Evolutionary conservation across 2,888 invertebrate genomes (phyloP).

Genomic region (Acronicta aceris): DNA sequence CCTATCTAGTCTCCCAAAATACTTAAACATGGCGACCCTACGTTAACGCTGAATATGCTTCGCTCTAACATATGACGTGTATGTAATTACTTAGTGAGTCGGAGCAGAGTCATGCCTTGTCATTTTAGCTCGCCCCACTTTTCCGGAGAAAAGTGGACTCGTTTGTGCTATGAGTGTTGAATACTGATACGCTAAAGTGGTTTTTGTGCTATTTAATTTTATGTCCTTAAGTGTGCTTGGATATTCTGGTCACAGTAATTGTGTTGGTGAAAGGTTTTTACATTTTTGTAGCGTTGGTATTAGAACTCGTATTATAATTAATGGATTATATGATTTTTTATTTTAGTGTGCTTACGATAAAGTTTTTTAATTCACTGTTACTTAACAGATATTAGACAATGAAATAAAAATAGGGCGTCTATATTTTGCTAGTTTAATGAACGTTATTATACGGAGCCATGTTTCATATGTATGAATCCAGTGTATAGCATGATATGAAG

Average conservation of each 20-base stretch:
- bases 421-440: not conserved
- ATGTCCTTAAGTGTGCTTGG: constrained; percentile 43
- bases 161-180: constrained; percentile 66
- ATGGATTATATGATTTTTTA: not conserved
- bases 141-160: constrained; percentile 64
- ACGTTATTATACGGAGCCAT: not conserved
- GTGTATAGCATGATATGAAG: not conserved
- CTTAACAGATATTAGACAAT: too few species aligned
- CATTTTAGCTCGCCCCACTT: constrained; percentile 74
- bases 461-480: constrained; percentile 10
- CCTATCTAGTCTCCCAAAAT: constrained; percentile 29
- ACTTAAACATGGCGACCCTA: constrained; percentile 54
- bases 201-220: constrained; percentile 59
- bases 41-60: constrained; percentile 63
- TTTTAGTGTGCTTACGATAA: too few species aligned
- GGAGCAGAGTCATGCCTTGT: constrained; percentile 85
- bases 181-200: constrained; percentile 62
- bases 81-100: constrained; percentile 85
- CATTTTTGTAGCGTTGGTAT: not conserved
- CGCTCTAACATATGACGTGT: constrained; percentile 79
- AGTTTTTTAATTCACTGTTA: too few species aligned
- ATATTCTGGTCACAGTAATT: constrained; percentile 43
- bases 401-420: too few species aligned
- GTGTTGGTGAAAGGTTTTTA: constrained; percentile 13
- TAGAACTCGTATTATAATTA: not conserved